Evolutionary conservation across 2,797 vertebrate genomes (phyloP).

Genomic region (Oryzias sinensis): DNA sequence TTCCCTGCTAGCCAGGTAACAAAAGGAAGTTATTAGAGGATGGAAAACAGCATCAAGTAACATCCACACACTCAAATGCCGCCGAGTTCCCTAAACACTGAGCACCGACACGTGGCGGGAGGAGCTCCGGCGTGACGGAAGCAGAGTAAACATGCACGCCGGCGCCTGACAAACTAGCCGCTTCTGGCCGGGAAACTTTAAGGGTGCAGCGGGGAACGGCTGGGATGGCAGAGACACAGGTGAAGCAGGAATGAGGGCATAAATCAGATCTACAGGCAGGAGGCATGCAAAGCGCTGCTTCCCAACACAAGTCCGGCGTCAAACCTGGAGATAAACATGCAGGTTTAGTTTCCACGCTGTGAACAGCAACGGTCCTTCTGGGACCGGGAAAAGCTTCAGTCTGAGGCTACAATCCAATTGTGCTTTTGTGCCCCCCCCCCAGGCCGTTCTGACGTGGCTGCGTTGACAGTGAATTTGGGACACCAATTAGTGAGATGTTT

Average conservation of each 20-base stretch:
- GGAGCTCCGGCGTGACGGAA: not conserved
- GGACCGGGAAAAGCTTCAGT: constrained; percentile 44
- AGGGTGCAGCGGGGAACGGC: constrained; percentile 16
- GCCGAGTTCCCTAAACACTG: constrained; percentile 11
- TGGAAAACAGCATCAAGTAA: constrained; percentile 65
- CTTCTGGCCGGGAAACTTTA: not conserved
- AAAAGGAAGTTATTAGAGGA: constrained; percentile 96
- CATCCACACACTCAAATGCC: constrained; percentile 30
- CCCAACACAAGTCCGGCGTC: constrained; percentile 61
- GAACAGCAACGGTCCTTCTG: constrained; percentile 54
- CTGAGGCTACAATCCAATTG: constrained; percentile 58
- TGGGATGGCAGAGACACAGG: not conserved
- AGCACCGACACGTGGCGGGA: not conserved
- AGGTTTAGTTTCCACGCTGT: constrained; percentile 61
- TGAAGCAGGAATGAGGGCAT: constrained; percentile 27
- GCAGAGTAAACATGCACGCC: constrained; percentile 50
- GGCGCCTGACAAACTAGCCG: constrained; percentile 11
- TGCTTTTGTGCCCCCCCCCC: constrained; percentile 44
- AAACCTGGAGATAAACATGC: constrained; percentile 60
- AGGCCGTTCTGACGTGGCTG: constrained; percentile 16
- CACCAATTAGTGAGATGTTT: constrained; percentile 55
- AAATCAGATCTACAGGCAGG: constrained; percentile 10
- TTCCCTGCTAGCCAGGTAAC: constrained; percentile 98
- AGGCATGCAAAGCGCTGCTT: constrained; percentile 53
- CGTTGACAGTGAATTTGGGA: constrained; percentile 48